Percentiles rank a stretch among this genome's conserved stretches.
Evolutionary conservation across 2,113 vertebrate species (phyloP).

Genomic region (Pionites leucogaster): DNA sequence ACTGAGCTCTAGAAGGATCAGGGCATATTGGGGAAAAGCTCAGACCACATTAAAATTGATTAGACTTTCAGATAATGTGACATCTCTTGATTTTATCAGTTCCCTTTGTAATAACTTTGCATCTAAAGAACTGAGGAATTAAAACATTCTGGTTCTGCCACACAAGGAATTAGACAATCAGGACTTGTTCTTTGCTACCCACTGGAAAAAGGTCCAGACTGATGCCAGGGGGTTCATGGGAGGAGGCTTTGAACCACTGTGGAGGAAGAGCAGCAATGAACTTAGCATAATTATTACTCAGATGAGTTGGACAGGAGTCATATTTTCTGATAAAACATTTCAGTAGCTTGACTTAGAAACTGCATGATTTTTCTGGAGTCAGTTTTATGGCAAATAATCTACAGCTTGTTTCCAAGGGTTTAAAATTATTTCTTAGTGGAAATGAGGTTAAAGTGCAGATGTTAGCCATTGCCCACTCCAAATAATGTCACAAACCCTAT

Average conservation of each 20-base stretch:
- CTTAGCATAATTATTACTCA: neutral
- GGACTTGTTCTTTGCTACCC: neutral
- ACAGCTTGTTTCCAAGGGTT: neutral
- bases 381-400: neutral
- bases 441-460: neutral
- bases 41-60: neutral
- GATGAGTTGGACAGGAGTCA: neutral
- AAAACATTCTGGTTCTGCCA: neutral
- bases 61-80: neutral
- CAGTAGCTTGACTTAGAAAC: neutral
- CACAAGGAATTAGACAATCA: neutral
- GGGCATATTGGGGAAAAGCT: neutral
- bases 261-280: neutral
- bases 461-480: neutral
- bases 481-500: neutral
- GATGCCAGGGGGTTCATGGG: neutral
- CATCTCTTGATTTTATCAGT: neutral
- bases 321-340: neutral
- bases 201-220: neutral
- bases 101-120: neutral
- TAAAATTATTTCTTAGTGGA: neutral
- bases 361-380: neutral
- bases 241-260: neutral
- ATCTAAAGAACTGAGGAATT: neutral
- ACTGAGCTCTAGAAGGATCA: neutral